Evolutionary conservation across 1,140 invertebrate species (phyloP), one percentile per base, ranked within the genome.

Genomic region (Nixonia krombeini): DNA sequence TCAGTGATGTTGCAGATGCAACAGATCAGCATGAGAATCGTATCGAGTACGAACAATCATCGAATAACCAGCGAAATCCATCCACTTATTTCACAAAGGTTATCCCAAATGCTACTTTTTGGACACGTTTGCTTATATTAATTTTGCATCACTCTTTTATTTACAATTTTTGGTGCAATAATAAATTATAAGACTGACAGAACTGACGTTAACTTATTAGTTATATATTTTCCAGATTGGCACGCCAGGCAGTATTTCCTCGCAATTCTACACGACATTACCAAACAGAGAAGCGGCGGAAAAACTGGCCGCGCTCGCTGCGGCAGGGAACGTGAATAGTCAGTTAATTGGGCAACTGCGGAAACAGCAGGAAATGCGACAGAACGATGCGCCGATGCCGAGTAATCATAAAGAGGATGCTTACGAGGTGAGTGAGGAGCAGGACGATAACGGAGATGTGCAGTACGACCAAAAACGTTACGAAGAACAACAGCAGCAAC

Each of bases 261-360:
- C 66, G 8, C 74, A 79, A 46, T 85, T 80, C 23, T 87, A 87
- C 50, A 82, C 86, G 5, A 84, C 83, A 0, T 68, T 88, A 13
- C 85, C 87, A 0, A 87, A 82, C 57, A 80, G 82, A 45, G 83
- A 88, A 35, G 79, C 85, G 0, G 87, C 87, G 1, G 87, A 88
- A 44, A 82, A 85, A 44, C 73, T 88, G 17, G 86, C 87, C 1
- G 80, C 83, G 0, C 59, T 88, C 2, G 87, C 87, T 47, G 83
- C 85, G 9, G 86, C 86, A 10, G 86, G 86, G n/a, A 85, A 86
- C 35, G 74, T 84, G 1, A 84, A 81, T 29, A 84, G 82, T 42
- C 74, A 79, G 13, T 51, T 83, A 17, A 81, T 83, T 7, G 73
- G 56, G 0, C 73, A 79, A 26, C 29, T 83, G 2, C 63, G 70